Percentiles rank a stretch among this genome's conserved stretches.
Evolutionary conservation across 2,888 invertebrate species (phyloP).

Genomic region (Dasypogon diadema): DNA sequence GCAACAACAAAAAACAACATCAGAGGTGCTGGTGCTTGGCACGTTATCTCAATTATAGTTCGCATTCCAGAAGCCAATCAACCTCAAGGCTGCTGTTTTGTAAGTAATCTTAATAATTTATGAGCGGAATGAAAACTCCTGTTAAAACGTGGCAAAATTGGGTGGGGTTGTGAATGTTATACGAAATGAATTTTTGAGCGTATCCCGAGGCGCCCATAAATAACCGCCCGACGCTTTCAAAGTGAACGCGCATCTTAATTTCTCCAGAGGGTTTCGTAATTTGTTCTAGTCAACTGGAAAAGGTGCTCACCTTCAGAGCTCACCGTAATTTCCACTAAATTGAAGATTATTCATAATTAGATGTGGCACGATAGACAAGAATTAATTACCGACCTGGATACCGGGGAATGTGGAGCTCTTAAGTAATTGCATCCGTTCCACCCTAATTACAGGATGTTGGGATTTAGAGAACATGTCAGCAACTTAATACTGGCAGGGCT

Average conservation of each 20-base stretch:
- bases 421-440: not conserved
- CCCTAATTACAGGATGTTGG: not conserved
- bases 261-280: constrained; percentile 45
- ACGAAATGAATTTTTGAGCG: constrained; percentile 29
- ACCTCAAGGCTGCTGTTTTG: constrained; percentile 1
- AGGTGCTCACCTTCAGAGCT: constrained; percentile 16
- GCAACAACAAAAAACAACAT: too few species aligned
- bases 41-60: not conserved
- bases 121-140: constrained; percentile 30
- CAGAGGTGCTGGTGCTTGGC: too few species aligned
- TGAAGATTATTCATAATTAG: constrained; percentile 45
- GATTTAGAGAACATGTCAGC: too few species aligned
- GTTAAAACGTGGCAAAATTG: constrained; percentile 21
- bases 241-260: constrained; percentile 50
- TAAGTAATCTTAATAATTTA: constrained; percentile 45
- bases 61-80: not conserved
- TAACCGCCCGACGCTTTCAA: constrained; percentile 37
- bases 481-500: too few species aligned
- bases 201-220: constrained; percentile 46
- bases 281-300: constrained; percentile 38
- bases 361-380: constrained; percentile 26
- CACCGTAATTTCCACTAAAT: constrained; percentile 31
- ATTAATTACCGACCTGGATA: not conserved
- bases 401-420: not conserved
- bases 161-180: not conserved